phyloP scores from a whole-genome alignment of 1,140 invertebrate species.

The Nomia melanderi region DNA sequence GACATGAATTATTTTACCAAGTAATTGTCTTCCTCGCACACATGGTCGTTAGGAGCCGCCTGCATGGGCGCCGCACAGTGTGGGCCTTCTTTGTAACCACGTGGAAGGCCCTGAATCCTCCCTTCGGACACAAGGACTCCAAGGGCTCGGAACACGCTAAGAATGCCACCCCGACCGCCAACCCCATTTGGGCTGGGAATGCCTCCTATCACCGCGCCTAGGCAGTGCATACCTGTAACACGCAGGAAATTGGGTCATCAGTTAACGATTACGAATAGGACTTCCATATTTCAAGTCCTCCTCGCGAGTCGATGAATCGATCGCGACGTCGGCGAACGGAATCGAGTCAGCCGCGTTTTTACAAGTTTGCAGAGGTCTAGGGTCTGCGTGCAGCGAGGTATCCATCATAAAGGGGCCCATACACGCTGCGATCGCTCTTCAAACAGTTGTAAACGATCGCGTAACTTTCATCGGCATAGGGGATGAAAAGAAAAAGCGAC shows the following conservation, averaged over 20 bases:
- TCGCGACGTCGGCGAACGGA: too few species aligned
- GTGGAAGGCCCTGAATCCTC: conserved; percentile 84
- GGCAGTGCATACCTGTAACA: conserved; percentile 78
- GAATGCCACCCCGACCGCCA: conserved; percentile 79
- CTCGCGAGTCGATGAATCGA: too few species aligned
- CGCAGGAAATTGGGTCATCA: background rate
- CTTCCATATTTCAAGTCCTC: too few species aligned
- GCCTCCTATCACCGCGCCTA: conserved; percentile 75
- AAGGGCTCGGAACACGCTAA: conserved; percentile 85
- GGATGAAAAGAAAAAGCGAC: too few species aligned
- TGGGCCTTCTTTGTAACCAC: conserved; percentile 88
- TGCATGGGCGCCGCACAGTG: conserved; percentile 84
- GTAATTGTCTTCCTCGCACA: conserved; percentile 81
- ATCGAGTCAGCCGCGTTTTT: too few species aligned
- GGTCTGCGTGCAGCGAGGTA: too few species aligned
- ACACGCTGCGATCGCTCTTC: too few species aligned
- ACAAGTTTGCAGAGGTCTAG: too few species aligned
- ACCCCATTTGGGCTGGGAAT: conserved; percentile 71
- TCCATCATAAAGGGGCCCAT: too few species aligned
- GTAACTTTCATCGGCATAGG: too few species aligned
- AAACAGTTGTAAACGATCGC: too few species aligned
- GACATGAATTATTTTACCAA: conserved; percentile 77
- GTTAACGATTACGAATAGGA: background rate
- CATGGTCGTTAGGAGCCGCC: conserved; percentile 77
- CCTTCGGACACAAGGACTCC: conserved; percentile 87